Evolutionary conservation across 1,140 invertebrate species (phyloP).

Genomic region (Globodera ellingtonae): DNA sequence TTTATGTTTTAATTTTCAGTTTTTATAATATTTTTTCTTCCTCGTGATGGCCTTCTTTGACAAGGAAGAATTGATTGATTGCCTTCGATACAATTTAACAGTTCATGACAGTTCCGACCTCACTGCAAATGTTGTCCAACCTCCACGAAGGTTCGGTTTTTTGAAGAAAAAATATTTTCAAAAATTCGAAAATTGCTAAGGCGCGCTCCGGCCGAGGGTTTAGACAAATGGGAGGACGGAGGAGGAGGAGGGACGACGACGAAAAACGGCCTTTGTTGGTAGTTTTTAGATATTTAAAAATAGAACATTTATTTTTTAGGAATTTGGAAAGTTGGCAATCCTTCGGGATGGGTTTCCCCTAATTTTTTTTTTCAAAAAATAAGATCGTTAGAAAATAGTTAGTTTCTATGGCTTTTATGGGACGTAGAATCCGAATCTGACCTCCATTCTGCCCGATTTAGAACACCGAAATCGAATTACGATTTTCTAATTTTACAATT

Average conservation of each 20-base stretch:
- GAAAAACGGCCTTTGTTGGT: slow-evolving; percentile 2
- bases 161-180: not conserved
- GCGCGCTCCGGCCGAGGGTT: slow-evolving; percentile 7
- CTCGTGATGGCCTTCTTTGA: slow-evolving; percentile 8
- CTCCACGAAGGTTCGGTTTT: slow-evolving; percentile 17
- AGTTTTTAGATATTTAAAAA: not conserved
- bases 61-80: slow-evolving; percentile 25
- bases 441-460: too few relatives aligned
- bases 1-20: not conserved
- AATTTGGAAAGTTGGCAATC: not conserved
- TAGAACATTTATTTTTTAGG: not conserved
- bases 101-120: slow-evolving; percentile 1
- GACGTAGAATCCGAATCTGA: too few relatives aligned
- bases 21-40: not conserved
- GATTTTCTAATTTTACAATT: too few relatives aligned
- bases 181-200: not conserved
- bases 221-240: not conserved
- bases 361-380: too few relatives aligned
- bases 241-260: not conserved
- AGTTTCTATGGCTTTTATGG: too few relatives aligned
- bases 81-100: slow-evolving; percentile 22
- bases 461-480: too few relatives aligned
- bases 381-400: too few relatives aligned
- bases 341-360: too few relatives aligned
- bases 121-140: not conserved